phyloP scores from a whole-genome alignment of 2,113 vertebrate genomes.

The Petaurus breviceps region DNA sequence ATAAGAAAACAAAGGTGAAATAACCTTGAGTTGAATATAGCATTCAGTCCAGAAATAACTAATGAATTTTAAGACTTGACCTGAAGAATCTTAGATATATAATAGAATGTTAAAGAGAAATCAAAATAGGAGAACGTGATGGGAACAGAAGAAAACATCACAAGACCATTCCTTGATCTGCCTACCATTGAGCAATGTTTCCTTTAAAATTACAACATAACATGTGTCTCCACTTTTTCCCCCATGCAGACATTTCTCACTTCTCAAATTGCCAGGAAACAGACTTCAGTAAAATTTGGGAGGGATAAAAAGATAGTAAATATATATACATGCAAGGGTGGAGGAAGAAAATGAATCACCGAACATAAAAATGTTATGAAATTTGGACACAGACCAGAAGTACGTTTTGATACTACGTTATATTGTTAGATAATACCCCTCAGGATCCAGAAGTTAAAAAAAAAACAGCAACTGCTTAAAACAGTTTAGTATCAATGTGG shows the following conservation, averaged over 20 bases:
- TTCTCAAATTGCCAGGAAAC: constrained; percentile 81
- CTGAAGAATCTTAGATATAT: background rate
- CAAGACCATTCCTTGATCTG: constrained; percentile 35
- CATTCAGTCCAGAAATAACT: background rate
- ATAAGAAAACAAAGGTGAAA: background rate
- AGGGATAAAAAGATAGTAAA: constrained; percentile 59
- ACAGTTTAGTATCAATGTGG: constrained; percentile 33
- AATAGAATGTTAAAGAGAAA: background rate
- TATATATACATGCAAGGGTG: background rate
- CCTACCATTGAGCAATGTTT: constrained; percentile 57
- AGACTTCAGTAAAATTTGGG: constrained; percentile 57
- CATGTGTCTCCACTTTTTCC: constrained; percentile 60
- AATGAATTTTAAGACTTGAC: background rate
- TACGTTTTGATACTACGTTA: background rate
- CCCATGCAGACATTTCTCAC: constrained; percentile 71
- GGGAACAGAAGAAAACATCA: constrained; percentile 55
- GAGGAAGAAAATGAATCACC: constrained; percentile 50
- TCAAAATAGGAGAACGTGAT: background rate
- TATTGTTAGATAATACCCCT: constrained; percentile 36
- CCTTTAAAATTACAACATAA: constrained; percentile 51
- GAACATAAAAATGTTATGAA: constrained; percentile 57
- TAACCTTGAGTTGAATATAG: background rate
- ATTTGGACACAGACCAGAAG: constrained; percentile 30
- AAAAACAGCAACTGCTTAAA: constrained; percentile 55
- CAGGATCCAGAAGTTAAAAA: constrained; percentile 38